Conservation (phyloP, 92 coral and sea anemone species). For the Porites rus region DNA sequence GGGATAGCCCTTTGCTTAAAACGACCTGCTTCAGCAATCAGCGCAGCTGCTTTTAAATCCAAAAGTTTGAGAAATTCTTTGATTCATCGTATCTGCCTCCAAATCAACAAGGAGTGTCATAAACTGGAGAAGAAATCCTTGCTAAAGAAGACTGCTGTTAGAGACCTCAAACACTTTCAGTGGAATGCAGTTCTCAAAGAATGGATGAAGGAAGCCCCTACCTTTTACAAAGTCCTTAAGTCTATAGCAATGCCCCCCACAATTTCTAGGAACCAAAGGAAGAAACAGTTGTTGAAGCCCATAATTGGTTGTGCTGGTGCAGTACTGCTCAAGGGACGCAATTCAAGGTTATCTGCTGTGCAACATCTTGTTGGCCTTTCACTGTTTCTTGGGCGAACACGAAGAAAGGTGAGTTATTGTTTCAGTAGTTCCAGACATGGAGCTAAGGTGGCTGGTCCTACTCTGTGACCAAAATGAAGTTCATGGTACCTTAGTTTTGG, state of each 20-base stretch:
- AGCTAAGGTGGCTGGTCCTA: no score
- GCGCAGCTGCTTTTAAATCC: conserved; percentile 21
- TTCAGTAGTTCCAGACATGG: no score
- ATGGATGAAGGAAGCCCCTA: conserved; percentile 42
- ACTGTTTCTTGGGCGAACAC: conserved; percentile 25
- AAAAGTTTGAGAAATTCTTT: conserved; percentile 17
- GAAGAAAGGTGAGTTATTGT: conserved; percentile 26
- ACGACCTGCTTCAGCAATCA: conserved; percentile 23
- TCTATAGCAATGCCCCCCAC: conserved; percentile 26
- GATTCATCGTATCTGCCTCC: conserved; percentile 9
- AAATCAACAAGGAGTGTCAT: conserved; percentile 22
- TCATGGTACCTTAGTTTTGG: no score
- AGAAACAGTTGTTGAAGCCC: background rate
- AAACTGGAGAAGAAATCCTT: conserved; percentile 29
- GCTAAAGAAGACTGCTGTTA: conserved; percentile 26
- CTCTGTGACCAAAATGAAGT: no score
- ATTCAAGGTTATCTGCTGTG: conserved; percentile 43
- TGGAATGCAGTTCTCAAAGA: conserved; percentile 33
- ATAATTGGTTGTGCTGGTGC: conserved; percentile 27
- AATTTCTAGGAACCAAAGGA: background rate
- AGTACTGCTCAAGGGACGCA: conserved; percentile 47
- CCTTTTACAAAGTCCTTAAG: conserved; percentile 7
- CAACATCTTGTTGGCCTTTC: conserved; percentile 50
- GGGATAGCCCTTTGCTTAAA: conserved; percentile 28
- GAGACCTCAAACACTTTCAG: conserved; percentile 17